phyloP scores from a whole-genome alignment of 2,113 vertebrate species.

The Lagopus leucura region DNA sequence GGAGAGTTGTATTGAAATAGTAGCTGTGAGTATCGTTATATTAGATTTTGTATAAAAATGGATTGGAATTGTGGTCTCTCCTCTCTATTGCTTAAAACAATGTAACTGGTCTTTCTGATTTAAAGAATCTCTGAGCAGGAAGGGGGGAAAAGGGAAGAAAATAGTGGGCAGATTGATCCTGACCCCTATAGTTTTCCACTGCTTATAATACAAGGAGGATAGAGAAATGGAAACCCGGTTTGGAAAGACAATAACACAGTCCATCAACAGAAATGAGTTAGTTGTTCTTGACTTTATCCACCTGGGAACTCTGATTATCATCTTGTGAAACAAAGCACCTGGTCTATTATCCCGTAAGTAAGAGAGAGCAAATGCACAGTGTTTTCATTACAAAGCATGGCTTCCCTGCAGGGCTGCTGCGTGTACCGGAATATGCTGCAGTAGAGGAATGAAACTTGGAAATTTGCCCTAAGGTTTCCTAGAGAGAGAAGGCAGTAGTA shows the following conservation, averaged over 20 bases:
- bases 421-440: neutral
- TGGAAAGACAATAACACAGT: neutral
- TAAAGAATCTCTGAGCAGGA: neutral
- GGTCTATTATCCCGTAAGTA: constrained; percentile 6
- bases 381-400: neutral
- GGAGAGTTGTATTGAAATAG: neutral
- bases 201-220: neutral
- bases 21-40: neutral
- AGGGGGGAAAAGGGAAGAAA: neutral
- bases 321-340: constrained; percentile 28
- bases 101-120: neutral
- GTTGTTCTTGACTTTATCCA: neutral
- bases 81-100: neutral
- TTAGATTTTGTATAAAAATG: neutral
- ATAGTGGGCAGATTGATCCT: fast-evolving
- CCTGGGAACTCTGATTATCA: neutral
- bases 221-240: neutral
- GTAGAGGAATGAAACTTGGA: neutral
- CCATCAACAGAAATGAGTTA: neutral
- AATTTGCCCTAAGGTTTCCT: constrained; percentile 1
- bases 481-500: neutral
- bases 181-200: neutral
- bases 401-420: neutral
- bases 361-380: neutral
- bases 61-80: neutral